Evolutionary conservation across 2,797 vertebrate species (phyloP).

Genomic region (Paguma larvata): DNA sequence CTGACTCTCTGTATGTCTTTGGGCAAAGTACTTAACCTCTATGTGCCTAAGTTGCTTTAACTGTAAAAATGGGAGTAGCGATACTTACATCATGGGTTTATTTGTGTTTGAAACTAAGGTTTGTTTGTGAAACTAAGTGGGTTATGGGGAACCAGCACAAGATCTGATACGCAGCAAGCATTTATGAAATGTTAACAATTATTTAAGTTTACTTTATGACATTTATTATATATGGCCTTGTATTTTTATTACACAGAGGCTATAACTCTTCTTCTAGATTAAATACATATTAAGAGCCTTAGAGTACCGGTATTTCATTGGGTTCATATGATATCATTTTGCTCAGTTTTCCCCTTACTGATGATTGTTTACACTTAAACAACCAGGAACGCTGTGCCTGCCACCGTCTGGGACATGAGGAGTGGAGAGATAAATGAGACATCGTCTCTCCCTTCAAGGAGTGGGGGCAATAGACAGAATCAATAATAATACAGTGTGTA

Average conservation of each 20-base stretch:
- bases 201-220: not conserved
- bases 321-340: not conserved
- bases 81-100: not conserved
- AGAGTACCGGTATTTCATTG: not conserved
- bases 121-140: not conserved
- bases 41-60: not conserved
- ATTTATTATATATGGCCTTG: not conserved
- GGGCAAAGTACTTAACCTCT: not conserved
- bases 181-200: conserved; percentile 2
- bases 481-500: not conserved
- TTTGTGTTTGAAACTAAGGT: not conserved
- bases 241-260: not conserved
- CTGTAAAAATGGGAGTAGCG: not conserved
- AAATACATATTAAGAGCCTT: not conserved
- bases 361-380: not conserved
- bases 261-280: not conserved
- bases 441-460: not conserved
- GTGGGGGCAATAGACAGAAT: not conserved
- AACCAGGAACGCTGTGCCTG: not conserved
- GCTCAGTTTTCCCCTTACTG: not conserved
- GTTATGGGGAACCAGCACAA: not conserved
- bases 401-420: not conserved
- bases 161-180: not conserved
- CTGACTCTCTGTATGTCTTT: not conserved
- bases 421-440: not conserved